Evolutionary conservation across 2,797 vertebrate species (phyloP).

Genomic region (Pseudomugil gertrudae): DNA sequence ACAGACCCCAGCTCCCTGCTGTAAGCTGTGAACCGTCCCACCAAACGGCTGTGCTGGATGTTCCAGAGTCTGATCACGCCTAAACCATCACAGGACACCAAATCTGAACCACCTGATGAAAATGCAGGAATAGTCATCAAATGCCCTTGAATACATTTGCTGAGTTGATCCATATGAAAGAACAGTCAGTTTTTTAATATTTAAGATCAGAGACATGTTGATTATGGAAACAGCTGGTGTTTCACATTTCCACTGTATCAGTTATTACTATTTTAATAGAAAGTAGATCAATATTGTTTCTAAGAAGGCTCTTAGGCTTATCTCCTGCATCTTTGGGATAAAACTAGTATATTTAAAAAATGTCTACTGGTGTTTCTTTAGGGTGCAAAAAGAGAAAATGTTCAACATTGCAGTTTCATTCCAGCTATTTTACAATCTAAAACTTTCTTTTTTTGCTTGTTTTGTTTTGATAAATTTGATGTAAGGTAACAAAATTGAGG

Average conservation of each 20-base stretch:
- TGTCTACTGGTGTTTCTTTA: not conserved
- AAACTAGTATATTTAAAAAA: not conserved
- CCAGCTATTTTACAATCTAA: not conserved
- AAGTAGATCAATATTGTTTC: slow-evolving; percentile 4
- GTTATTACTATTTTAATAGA: too few relatives aligned
- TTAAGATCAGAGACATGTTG: not conserved
- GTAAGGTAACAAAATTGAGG: too few relatives aligned
- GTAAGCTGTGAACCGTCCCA: slow-evolving; percentile 80
- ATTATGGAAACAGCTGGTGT: not conserved
- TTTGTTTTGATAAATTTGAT: too few relatives aligned
- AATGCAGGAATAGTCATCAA: slow-evolving; percentile 1
- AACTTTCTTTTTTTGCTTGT: not conserved
- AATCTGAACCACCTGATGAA: slow-evolving; percentile 73
- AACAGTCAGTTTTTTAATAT: not conserved
- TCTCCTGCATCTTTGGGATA: not conserved
- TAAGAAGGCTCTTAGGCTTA: not conserved
- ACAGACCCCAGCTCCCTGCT: slow-evolving; percentile 67
- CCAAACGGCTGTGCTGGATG: slow-evolving; percentile 55
- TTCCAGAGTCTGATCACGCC: slow-evolving; percentile 83
- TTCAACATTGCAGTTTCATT: not conserved
- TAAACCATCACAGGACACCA: slow-evolving; percentile 78
- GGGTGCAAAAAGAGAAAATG: not conserved
- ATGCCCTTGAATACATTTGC: too few relatives aligned
- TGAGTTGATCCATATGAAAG: not conserved
- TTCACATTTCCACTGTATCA: not conserved